Evolutionary conservation across 2,888 invertebrate species (phyloP), one percentile per base, ranked within the genome.

Genomic region (Tenthredo scrophulariae): DNA sequence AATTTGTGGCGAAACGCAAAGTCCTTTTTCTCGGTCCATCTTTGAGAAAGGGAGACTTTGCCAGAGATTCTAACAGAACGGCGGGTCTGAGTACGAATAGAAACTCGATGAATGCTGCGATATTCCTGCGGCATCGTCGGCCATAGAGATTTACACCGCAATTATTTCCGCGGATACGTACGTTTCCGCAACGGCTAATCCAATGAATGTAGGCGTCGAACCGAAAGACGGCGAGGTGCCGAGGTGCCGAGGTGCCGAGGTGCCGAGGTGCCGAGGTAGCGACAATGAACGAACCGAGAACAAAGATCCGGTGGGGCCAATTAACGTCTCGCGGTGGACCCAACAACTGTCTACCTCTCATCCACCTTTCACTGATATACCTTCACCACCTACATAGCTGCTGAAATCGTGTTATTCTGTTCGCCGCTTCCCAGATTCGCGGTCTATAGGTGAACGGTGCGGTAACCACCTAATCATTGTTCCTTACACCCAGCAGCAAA

Each of bases 261-360:
- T 88, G n/a, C 37, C 88, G 88, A 87, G 88, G 80, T 75, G 80
- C 89, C 87, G 85, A 87, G 88, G 87, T 88, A 67, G 65, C 90
- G 90, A 93, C 92, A 92, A 92, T 92, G 90, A 91, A 89, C 89
- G 91, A 90, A 88, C 89, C 89, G 90, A 86, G 90, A 90, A 93
- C 93, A 93, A 93, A 92, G 93, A 93, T 93, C 91, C 67, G 90
- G 91, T 88, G 88, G 89, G 90, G 91, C 92, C 93, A 93, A 93
- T 93, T 93, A 93, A 92, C 92, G 93, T 92, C 91, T 91, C 89
- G 91, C 91, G 89, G 90, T 89, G 89, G 89, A 89, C 86, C 86
- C 86, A 84, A 86, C 86, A 87, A 87, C 86, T 84, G 87, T 72
- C 84, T 85, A 88, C 89, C 89, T 88, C 89, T 89, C 86, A 67